Evolutionary conservation across 1,140 invertebrate genomes (phyloP).

Genomic region (Sitophilus oryzae): DNA sequence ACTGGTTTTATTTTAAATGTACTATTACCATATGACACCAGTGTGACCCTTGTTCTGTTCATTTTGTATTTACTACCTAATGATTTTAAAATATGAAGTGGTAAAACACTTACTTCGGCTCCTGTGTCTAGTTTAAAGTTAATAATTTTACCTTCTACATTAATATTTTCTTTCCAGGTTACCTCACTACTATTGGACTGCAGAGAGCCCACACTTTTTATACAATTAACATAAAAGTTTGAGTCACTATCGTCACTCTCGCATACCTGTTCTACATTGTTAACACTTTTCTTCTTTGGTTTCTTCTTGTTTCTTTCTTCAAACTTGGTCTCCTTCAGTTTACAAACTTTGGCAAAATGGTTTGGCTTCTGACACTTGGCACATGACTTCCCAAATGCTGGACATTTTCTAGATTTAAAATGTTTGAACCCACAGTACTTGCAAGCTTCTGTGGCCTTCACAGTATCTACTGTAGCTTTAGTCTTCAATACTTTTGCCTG

Average conservation of each 20-base stretch:
- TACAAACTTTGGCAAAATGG: constrained; percentile 21
- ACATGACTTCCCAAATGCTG: constrained; percentile 24
- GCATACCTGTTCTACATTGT: background rate
- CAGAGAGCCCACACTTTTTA: background rate
- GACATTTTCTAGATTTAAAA: constrained; percentile 9
- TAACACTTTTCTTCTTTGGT: constrained; percentile 3
- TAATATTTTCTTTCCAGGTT: background rate
- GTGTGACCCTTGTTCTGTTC: background rate
- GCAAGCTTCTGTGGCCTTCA: constrained; percentile 6
- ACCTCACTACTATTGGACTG: background rate
- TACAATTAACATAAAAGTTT: background rate
- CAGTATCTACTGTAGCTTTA: constrained; percentile 5
- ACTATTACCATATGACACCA: background rate
- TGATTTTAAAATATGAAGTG: constrained; percentile 5
- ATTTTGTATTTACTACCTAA: background rate
- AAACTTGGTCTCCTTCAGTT: too few species aligned
- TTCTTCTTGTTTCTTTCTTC: constrained; percentile 5
- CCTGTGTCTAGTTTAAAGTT: background rate
- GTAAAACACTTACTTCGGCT: background rate
- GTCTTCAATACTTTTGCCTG: constrained; percentile 16
- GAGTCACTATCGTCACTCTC: background rate
- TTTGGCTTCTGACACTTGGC: constrained; percentile 6
- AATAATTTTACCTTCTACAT: background rate
- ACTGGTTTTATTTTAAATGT: background rate
- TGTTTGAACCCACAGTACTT: constrained; percentile 12